Evolutionary conservation across 2,797 vertebrate species (phyloP).

Genomic region (Erpetoichthys calabaricus): DNA sequence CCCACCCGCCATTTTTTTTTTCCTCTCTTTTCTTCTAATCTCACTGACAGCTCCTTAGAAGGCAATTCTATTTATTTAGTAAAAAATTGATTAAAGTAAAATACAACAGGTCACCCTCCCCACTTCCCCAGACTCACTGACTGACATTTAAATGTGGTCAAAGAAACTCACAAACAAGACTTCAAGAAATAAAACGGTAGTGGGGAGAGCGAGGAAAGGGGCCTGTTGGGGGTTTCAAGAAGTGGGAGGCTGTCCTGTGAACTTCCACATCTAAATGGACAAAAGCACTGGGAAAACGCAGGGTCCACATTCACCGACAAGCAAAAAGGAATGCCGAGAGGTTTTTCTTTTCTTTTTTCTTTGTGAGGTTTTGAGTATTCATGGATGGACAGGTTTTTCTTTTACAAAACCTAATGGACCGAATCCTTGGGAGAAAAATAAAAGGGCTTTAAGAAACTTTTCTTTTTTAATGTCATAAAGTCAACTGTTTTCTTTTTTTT

Average conservation of each 20-base stretch:
- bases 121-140: constrained; percentile 12
- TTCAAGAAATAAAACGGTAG: neutral
- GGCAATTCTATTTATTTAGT: constrained; percentile 21
- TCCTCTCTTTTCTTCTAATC: constrained; percentile 12
- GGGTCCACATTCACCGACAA: neutral
- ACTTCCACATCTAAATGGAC: neutral
- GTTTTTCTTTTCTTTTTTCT: neutral
- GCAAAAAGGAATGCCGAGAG: neutral
- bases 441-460: too few species aligned
- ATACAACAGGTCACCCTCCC: constrained; percentile 12
- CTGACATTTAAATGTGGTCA: constrained; percentile 15
- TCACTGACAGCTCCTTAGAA: constrained; percentile 17
- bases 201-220: neutral
- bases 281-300: neutral
- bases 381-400: neutral
- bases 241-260: neutral
- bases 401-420: neutral
- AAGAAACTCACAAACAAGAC: constrained; percentile 10
- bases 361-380: neutral
- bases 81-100: constrained; percentile 21
- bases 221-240: neutral
- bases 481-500: too few species aligned
- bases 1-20: neutral
- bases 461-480: too few species aligned
- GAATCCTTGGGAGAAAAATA: neutral